Evolutionary conservation across 2,113 vertebrate species (phyloP).

Genomic region (Ginglymostoma cirratum): DNA sequence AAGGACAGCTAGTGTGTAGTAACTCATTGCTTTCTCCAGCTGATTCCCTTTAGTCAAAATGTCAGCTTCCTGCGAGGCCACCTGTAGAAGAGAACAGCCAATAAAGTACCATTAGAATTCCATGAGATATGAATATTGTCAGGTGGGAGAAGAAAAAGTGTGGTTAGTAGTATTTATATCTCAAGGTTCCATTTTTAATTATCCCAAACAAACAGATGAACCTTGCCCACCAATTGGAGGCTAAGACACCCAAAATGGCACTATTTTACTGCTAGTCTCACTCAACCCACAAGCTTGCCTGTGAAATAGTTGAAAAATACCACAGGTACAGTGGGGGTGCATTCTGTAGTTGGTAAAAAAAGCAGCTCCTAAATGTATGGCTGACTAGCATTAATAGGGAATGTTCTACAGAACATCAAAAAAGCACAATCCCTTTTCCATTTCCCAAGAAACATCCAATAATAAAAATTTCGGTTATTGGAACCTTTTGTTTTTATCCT

Average conservation of each 20-base stretch:
- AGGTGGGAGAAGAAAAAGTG: neutral
- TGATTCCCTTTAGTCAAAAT: conserved; percentile 47
- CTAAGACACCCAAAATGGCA: neutral
- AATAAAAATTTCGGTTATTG: neutral
- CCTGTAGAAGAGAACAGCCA: conserved; percentile 48
- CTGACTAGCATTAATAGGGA: neutral
- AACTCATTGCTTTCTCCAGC: conserved; percentile 60
- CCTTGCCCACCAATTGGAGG: neutral
- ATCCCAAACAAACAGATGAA: neutral
- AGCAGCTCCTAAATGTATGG: neutral
- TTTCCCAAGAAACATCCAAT: neutral
- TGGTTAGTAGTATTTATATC: neutral
- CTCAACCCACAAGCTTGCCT: neutral
- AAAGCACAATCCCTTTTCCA: neutral
- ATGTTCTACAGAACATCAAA: neutral
- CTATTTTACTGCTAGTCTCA: neutral
- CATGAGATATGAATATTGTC: neutral
- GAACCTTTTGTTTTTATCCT: neutral
- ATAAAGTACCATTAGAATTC: neutral
- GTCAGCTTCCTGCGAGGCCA: conserved; percentile 68
- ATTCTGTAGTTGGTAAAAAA: neutral
- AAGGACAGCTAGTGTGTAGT: conserved; percentile 67
- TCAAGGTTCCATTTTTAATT: neutral
- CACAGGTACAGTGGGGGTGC: neutral
- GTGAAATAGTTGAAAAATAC: neutral